Conservation (phyloP, 2,888 invertebrate genomes). For the Parnassius mnemosyne region DNA sequence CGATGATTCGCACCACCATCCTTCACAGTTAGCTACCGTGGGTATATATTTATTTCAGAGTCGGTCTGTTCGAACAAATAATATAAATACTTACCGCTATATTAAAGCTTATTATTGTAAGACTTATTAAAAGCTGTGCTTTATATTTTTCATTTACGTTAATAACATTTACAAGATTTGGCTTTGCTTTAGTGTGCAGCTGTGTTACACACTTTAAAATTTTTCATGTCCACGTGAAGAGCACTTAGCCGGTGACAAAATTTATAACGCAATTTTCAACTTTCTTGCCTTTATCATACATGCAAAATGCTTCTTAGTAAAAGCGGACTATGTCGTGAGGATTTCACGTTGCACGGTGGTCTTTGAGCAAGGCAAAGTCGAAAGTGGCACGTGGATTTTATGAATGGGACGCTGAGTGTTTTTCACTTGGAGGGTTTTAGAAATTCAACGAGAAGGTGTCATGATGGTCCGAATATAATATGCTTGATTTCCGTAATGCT, state of each 20-base stretch:
- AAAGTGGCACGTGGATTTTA: conserved; percentile 34
- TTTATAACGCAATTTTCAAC: conserved; percentile 22
- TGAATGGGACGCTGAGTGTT: conserved; percentile 32
- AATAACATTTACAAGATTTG: conserved; percentile 12
- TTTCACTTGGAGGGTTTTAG: conserved; percentile 29
- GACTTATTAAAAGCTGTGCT: too few relatives aligned
- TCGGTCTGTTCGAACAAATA: too few relatives aligned
- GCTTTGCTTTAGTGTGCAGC: conserved; percentile 13
- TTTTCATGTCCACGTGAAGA: conserved; percentile 32
- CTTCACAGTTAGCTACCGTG: too few relatives aligned
- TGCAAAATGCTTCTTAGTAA: conserved; percentile 16
- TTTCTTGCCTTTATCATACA: conserved; percentile 22
- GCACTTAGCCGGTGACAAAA: conserved; percentile 33
- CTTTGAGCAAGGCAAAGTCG: conserved; percentile 29
- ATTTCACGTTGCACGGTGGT: conserved; percentile 26
- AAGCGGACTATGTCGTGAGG: not conserved
- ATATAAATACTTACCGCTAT: too few relatives aligned
- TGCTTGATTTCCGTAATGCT: conserved; percentile 3
- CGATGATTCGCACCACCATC: too few relatives aligned
- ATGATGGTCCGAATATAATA: conserved; percentile 26
- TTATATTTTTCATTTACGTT: too few relatives aligned
- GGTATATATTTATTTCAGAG: too few relatives aligned
- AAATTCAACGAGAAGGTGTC: conserved; percentile 24
- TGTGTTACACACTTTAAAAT: conserved; percentile 24
- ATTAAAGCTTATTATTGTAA: too few relatives aligned